phyloP scores from a whole-genome alignment of 2,888 invertebrate species.

The Drosophila quinaria region DNA sequence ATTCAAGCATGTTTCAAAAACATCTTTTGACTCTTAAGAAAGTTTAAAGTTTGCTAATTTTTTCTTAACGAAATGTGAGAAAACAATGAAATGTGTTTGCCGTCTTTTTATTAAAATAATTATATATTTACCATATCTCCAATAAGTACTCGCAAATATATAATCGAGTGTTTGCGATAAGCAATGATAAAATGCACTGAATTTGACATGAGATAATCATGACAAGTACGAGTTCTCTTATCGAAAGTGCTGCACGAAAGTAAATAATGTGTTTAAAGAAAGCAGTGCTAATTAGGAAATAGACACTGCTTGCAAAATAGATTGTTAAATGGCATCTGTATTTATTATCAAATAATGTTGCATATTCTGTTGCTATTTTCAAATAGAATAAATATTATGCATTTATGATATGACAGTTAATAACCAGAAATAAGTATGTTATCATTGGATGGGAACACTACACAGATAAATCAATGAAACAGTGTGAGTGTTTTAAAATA shows the following conservation, averaged over 20 bases:
- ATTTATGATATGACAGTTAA: not conserved
- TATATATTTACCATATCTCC: no score
- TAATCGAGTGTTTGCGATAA: conserved; percentile 1
- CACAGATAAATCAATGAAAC: not conserved
- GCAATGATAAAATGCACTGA: not conserved
- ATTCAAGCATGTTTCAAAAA: conserved; percentile 25
- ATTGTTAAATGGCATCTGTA: not conserved
- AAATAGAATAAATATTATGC: not conserved
- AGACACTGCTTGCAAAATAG: conserved; percentile 2
- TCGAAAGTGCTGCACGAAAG: conserved; percentile 7
- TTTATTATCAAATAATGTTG: not conserved
- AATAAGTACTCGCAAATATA: no score
- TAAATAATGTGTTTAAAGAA: not conserved
- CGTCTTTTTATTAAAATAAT: conserved; percentile 2
- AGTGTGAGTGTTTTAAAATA: not conserved
- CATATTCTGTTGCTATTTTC: not conserved
- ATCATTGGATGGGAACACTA: not conserved
- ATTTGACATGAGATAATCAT: conserved; percentile 1
- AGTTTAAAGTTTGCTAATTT: conserved; percentile 2
- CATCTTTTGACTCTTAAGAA: conserved; percentile 52
- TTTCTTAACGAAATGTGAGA: not conserved
- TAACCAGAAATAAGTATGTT: not conserved
- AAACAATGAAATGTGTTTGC: conserved; percentile 22
- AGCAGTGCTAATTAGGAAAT: conserved; percentile 6
- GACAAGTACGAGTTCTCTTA: not conserved